Conservation (phyloP, 2,113 vertebrate genomes). For the Macaca fascicularis region T2T-MFA8v1.1 NC_088380.1:16925501-16926000, state of each 20-base stretch:
- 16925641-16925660: neutral
- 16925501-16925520: neutral
- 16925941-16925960: neutral
- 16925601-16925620: neutral
- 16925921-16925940: neutral
- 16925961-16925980: constrained; percentile 22
- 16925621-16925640: neutral
- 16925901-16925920: neutral
- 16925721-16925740: neutral
- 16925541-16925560: neutral
- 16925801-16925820: no score
- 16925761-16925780: fast-evolving
- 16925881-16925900: neutral
- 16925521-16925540: neutral
- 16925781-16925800: neutral
- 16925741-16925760: neutral
- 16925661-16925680: neutral
- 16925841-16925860: neutral
- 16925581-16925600: neutral
- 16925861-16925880: neutral
- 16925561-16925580: neutral
- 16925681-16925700: neutral
- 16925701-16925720: neutral
- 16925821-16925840: neutral
- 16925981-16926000: neutral